Base-by-base conservation (phyloP, 2,113 vertebrate genomes). In the Taxidea taxus region DNA sequence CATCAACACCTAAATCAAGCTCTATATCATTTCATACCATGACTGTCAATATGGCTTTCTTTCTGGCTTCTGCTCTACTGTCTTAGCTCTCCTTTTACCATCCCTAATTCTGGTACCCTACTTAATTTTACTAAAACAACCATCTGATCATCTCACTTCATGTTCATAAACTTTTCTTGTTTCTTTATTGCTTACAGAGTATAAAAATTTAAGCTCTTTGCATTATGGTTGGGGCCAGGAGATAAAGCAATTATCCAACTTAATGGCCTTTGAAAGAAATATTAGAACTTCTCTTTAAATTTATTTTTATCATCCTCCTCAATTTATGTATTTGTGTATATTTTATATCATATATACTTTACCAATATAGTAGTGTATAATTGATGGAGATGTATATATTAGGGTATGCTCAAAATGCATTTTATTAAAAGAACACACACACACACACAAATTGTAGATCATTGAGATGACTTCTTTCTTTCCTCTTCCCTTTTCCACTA, bases 201-300 rank as follows among this genome's bases (percentile, higher is more conserved):
- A 77, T 72, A 78, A 74, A 96, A 72, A 34, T 75, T 1, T 37
- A 87, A 82, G 20, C 13, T 81, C 4, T 92, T 92, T 90, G 49
- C 16, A 29, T 94, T 91, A 87, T 62, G 20, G 29, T 44, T 70
- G 29, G 75, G 58, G 7, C 23, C 78, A 31, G 34, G 29, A 70
- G 18, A 90, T 37, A 90, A 87, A 97, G 18, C 8, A 49, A n/a
- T 96, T 96, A 58, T 81, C 31, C 18, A 74, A 80, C 9, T 91
- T 77, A 95, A 18, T 62, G 75, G 16, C 31, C 34, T 93, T 49
- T 72, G 23, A 94, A 37, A 37, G 34, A 92, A 96, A 92, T 81
- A 87, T 75, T 87, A 78, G 44, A 94, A 89, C 6, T 84, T 85
- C 31, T 75, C 42, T 90, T 80, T 91, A 58, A 70, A 64, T 81